These are phyloP conservation scores for Petrocephalus zakoni DNA, from an alignment of 2,113 vertebrate species.

Conservation along the genomic window DNA sequence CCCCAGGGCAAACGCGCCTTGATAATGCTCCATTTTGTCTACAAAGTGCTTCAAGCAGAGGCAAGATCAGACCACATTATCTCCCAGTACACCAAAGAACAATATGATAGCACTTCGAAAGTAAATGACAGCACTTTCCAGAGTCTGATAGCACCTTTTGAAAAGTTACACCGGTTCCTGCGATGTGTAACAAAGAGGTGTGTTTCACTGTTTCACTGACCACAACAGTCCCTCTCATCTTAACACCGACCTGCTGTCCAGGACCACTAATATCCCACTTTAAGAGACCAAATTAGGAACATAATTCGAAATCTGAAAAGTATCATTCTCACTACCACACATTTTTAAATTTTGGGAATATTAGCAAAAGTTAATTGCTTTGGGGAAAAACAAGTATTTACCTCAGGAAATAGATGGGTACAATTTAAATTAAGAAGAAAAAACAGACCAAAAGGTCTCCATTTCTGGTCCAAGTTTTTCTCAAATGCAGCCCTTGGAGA, in stretches of 20 bases:
- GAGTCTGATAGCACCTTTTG: not conserved
- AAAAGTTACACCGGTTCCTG: not conserved
- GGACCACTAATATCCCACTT: not conserved
- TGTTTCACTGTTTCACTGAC: not conserved
- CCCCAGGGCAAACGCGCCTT: not conserved
- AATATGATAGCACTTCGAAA: not conserved
- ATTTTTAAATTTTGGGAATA: not conserved
- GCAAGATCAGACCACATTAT: not conserved
- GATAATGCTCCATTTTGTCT: not conserved
- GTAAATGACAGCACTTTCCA: not conserved
- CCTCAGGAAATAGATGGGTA: not conserved
- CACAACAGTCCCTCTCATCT: not conserved
- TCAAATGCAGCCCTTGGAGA: not conserved
- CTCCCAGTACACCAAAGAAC: not conserved
- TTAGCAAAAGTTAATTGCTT: not conserved
- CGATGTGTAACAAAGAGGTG: not conserved
- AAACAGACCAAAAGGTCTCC: not conserved
- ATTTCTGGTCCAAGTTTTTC: not conserved
- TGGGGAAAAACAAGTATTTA: not conserved
- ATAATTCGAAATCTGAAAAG: not conserved
- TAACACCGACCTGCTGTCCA: not conserved
- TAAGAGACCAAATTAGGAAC: not conserved
- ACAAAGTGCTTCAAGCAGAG: not conserved
- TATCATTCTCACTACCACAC: not conserved
- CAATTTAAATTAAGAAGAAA: not conserved